Evolutionary conservation across 2,113 vertebrate genomes (phyloP), one percentile per base, ranked within the genome.

Genomic region (Grus americana): DNA sequence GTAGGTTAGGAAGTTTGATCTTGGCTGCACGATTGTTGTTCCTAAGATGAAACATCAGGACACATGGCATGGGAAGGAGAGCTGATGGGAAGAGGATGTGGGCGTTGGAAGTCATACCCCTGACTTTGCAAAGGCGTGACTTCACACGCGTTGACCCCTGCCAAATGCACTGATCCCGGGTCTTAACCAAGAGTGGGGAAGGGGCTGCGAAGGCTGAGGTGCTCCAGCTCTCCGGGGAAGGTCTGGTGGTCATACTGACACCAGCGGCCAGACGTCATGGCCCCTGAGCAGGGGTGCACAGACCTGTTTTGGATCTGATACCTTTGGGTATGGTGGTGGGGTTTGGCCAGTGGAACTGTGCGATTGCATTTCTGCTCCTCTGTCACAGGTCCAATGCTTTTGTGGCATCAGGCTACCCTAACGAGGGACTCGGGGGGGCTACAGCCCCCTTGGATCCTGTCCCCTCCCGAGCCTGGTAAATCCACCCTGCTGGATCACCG

Each of bases 1-100:
- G 46, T 81, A 82, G 94, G 40, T 73, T 79, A 34, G 76, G 76
- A 75, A 61, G 78, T 85, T 90, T 54, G 74, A 62, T 90, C 36
- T 79, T 86, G 93, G 87, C 85, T 95, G 58, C 27, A 1, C 8
- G 23, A 63, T 24, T 52, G 66, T 42, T 2, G 7, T 92, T 86
- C 55, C 84, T 83, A 36, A 79, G 74, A 55, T 73, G 89, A 66
- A 92, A 76, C 82, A 82, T 86, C 62, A 66, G 58, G 54, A 86
- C 46, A n/a, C 65, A 62, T 19, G 73, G 78, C 91, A 88, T 12
- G 2, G 47, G 32, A 82, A 91, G 80, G 65, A 58, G 54, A 90
- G 47, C 61, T 85, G 83, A 54, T 73, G 84, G 80, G 70, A 87
- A 79, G 92, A 76, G 70, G 46, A 72, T 49, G 62, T 71, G 71